These are phyloP conservation scores for Spodoptera exigua DNA, from an alignment of 2,888 invertebrate genomes.

Conservation along the genomic window DNA sequence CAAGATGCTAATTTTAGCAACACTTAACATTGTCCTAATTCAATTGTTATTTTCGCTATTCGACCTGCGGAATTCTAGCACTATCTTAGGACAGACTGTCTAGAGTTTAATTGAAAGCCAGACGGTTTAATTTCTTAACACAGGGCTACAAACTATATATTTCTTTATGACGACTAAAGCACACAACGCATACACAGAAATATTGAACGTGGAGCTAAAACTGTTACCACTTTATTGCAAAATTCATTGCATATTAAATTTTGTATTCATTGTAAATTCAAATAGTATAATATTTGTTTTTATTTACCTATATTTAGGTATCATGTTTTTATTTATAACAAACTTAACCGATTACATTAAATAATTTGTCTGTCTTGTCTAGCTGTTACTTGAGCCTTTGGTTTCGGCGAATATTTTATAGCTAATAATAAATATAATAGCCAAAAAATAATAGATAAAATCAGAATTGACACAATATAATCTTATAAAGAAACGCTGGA, in stretches of 20 bases:
- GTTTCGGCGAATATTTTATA: too few species aligned
- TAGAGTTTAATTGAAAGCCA: constrained; percentile 76
- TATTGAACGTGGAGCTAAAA: too few species aligned
- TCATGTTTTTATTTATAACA: too few species aligned
- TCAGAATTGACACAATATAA: constrained; percentile 27
- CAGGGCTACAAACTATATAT: constrained; percentile 65
- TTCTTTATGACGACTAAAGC: constrained; percentile 38
- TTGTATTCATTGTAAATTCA: too few species aligned
- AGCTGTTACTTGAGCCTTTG: too few species aligned
- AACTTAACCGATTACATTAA: too few species aligned
- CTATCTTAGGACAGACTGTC: constrained; percentile 65
- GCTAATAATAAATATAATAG: not conserved
- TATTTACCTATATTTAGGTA: too few species aligned
- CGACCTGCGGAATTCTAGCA: constrained; percentile 58
- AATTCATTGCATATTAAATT: too few species aligned
- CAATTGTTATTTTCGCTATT: constrained; percentile 67
- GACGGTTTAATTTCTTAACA: constrained; percentile 75
- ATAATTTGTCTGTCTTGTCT: too few species aligned
- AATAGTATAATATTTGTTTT: too few species aligned
- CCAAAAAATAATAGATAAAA: constrained; percentile 1
- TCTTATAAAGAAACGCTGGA: constrained; percentile 58
- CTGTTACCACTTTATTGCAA: too few species aligned
- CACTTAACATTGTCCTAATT: constrained; percentile 64
- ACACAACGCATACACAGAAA: constrained; percentile 8
- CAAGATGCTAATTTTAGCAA: constrained; percentile 66